Conservation (phyloP, 1,140 invertebrate genomes). For the Augochlora pura region DNA sequence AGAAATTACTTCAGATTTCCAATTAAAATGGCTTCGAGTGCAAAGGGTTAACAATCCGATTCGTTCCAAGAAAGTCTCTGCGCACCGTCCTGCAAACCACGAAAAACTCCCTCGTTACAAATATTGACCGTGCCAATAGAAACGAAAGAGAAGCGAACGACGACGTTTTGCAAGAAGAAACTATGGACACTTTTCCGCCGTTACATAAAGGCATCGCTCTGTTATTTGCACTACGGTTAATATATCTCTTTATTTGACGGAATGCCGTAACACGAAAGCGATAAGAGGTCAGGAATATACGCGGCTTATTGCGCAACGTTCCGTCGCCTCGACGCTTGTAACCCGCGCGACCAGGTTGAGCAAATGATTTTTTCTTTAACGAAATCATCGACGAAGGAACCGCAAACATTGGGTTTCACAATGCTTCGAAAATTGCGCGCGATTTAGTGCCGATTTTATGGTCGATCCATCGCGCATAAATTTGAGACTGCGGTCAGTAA, state of each 20-base stretch:
- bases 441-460: too few species aligned
- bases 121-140: constrained; percentile 15
- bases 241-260: neutral
- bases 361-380: too few species aligned
- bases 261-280: constrained; percentile 12
- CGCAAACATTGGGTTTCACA: too few species aligned
- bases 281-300: neutral
- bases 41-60: constrained; percentile 12
- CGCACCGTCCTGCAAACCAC: too few species aligned
- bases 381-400: too few species aligned
- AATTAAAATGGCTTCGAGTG: too few species aligned
- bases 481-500: too few species aligned
- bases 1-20: too few species aligned
- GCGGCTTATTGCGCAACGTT: neutral
- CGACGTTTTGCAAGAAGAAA: constrained; percentile 22
- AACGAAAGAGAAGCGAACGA: neutral
- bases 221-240: constrained; percentile 16
- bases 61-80: neutral
- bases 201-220: constrained; percentile 31
- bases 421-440: too few species aligned
- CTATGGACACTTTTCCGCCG: neutral
- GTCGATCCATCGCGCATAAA: too few species aligned
- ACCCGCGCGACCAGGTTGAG: too few species aligned
- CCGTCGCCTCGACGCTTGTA: neutral
- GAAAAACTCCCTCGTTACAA: neutral